Percentiles rank a stretch among this genome's conserved stretches.
Evolutionary conservation across 2,888 invertebrate genomes (phyloP).

Genomic region (Tipula confusa): DNA sequence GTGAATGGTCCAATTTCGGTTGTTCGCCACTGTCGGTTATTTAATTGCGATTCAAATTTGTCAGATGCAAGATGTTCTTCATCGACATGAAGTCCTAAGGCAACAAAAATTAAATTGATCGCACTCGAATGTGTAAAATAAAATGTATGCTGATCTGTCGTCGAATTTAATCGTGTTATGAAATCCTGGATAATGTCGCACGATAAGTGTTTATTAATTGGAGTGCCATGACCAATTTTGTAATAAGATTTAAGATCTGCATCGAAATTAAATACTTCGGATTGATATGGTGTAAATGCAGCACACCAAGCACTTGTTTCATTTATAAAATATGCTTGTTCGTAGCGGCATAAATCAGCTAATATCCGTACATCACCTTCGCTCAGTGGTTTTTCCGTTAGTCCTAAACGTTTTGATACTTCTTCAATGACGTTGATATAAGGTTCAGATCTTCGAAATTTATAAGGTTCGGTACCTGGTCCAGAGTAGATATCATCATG

Average conservation of each 20-base stretch:
- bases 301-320: slow-evolving; percentile 41
- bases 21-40: slow-evolving; percentile 58
- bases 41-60: slow-evolving; percentile 54
- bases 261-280: slow-evolving; percentile 63
- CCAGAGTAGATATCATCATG: slow-evolving; percentile 52
- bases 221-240: slow-evolving; percentile 63
- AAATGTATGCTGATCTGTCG: slow-evolving; percentile 54
- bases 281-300: slow-evolving; percentile 62
- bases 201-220: slow-evolving; percentile 58
- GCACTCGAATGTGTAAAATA: slow-evolving; percentile 59
- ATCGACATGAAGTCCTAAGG: slow-evolving; percentile 60
- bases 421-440: slow-evolving; percentile 50
- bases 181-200: slow-evolving; percentile 65
- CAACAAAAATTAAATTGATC: slow-evolving; percentile 54
- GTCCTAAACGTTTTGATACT: slow-evolving; percentile 54
- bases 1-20: slow-evolving; percentile 62
- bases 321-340: too few relatives aligned
- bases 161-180: slow-evolving; percentile 58
- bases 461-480: slow-evolving; percentile 44
- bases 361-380: background rate
- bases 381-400: background rate
- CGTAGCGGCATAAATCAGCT: background rate
- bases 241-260: slow-evolving; percentile 68
- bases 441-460: slow-evolving; percentile 40
- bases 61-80: slow-evolving; percentile 55